Conservation (phyloP, 64 coral and sea anemone species). For the Acropora yongei region DNA sequence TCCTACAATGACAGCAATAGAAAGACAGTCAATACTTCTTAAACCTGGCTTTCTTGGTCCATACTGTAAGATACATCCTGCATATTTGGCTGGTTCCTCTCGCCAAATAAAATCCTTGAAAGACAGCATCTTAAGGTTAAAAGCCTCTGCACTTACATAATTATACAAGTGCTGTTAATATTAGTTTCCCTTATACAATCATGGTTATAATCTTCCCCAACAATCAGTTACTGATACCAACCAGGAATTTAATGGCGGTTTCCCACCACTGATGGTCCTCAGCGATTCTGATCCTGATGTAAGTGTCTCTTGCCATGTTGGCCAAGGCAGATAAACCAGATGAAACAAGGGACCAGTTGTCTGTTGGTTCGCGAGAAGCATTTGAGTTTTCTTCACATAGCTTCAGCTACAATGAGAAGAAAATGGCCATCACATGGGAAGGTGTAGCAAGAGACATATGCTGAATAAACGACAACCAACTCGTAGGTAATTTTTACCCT, state of each 20-base stretch:
- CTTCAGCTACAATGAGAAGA: conserved; percentile 30
- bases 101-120: no score
- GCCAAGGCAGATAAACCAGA: conserved; percentile 88
- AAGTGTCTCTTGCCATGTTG: conserved; percentile 69
- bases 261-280: conserved; percentile 68
- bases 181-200: no score
- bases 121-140: no score
- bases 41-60: no score
- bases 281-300: conserved; percentile 67
- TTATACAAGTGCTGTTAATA: no score
- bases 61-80: no score
- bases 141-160: no score
- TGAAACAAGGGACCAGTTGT: conserved; percentile 78
- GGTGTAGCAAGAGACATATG: no score
- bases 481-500: no score
- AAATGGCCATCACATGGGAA: background rate
- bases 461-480: no score
- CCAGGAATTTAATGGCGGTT: conserved; percentile 47
- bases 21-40: background rate
- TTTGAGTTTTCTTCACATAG: conserved; percentile 51
- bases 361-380: conserved; percentile 37
- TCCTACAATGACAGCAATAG: conserved; percentile 26
- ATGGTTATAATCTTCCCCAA: no score
- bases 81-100: no score
- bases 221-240: background rate